Base-by-base conservation (phyloP, 1,140 invertebrate species). In the Cyphomyrmex costatus region DNA sequence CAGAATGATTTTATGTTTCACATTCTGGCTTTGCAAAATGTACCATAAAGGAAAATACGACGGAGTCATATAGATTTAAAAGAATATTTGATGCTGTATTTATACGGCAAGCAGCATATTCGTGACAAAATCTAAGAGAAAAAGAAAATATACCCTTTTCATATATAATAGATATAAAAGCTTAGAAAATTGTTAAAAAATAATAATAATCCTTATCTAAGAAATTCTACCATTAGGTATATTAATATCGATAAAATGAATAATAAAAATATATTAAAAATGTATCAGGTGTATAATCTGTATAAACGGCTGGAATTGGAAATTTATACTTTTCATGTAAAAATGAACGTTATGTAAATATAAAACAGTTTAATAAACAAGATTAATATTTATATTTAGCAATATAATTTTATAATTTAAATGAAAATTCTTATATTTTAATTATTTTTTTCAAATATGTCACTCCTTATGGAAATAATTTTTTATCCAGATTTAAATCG, bases 81-180 rank as follows among this genome's bases (percentile, higher is more conserved):
- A 36, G 61, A 80, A 56, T 80, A 80, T 51, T 66, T 36, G 36
- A 77, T 65, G 30, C 42, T 19, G 7, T 46, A 27, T 24, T 76
- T 33, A 21, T 8, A 36, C 56, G 16, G 19, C 21, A 78, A 36
- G 27, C 27, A 16, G 12, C 51, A 53, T 66, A 66, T 51, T n/a
- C 42, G n/a, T 27, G 27, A 21, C 4, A 2, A 16, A 24, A 46
- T 33, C 19, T 24, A 24, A 68, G 19, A 33, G 16, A 10, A 7
- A 49, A 49, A 49, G n/a, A 61, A 14, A 7, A n/a, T 1, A 80
- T 7, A 16, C 51, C 7, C 12, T 65, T 49, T 24, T 24, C 24
- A 8, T 12, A 8, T 1, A 6, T 49, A 33, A 8, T 12, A 8
- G 0, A 6, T 49, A 33, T n/a, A 1, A 51, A 36, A 56, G 8